Conservation (phyloP, 2,797 vertebrate species). For the Pseudochirops corinnae region DNA sequence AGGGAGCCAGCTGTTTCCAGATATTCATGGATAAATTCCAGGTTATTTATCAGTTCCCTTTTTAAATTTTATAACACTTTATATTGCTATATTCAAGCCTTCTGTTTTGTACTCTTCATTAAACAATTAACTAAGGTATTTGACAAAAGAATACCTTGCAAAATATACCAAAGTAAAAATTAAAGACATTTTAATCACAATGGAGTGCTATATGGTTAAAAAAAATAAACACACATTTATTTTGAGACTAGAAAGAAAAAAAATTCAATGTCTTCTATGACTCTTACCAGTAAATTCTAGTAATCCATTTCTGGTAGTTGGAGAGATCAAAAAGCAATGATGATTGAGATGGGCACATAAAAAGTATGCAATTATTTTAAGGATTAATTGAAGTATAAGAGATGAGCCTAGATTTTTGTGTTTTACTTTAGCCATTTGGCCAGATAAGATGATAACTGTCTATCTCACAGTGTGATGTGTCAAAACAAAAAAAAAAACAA, state of each 20-base stretch:
- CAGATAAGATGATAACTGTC: not conserved
- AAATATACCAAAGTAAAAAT: not conserved
- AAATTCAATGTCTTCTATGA: not conserved
- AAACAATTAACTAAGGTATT: not conserved
- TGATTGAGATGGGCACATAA: not conserved
- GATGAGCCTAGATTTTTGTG: not conserved
- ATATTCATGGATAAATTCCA: slow-evolving; percentile 45
- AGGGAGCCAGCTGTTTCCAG: slow-evolving; percentile 68
- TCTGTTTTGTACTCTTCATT: not conserved
- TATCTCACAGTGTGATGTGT: not conserved
- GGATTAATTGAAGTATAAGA: not conserved
- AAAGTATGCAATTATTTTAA: not conserved
- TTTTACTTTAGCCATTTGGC: not conserved
- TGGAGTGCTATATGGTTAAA: not conserved
- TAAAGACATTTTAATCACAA: not conserved
- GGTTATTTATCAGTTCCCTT: slow-evolving; percentile 45
- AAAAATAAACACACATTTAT: not conserved
- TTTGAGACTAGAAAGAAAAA: not conserved
- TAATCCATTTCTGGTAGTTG: not conserved
- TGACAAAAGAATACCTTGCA: not conserved
- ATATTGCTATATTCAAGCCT: slow-evolving; percentile 45
- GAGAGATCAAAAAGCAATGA: not conserved
- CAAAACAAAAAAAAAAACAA: not conserved
- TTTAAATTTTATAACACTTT: slow-evolving; percentile 9
- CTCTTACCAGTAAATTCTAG: not conserved